These are phyloP conservation scores for Anniella stebbinsi DNA, from an alignment of 2,797 vertebrate species.

Conservation along the genomic window DNA sequence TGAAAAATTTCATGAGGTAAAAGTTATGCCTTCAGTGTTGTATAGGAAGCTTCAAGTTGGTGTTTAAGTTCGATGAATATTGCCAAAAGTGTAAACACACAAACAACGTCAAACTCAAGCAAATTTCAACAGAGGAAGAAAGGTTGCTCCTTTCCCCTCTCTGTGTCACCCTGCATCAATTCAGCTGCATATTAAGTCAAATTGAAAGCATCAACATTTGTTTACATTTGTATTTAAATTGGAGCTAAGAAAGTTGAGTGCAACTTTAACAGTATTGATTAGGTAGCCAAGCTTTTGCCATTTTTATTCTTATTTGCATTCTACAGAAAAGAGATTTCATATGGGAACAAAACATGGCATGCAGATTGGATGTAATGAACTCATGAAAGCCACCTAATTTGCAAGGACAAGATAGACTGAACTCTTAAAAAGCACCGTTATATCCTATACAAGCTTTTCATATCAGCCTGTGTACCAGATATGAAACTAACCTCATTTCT, in stretches of 20 bases:
- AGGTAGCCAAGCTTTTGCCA: background rate
- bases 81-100: background rate
- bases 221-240: background rate
- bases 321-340: background rate
- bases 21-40: background rate
- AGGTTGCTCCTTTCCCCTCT: background rate
- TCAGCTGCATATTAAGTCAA: background rate
- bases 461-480: background rate
- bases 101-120: background rate
- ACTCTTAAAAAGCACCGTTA: background rate
- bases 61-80: background rate
- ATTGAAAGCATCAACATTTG: background rate
- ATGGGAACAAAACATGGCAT: background rate
- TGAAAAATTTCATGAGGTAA: constrained; percentile 1
- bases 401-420: background rate
- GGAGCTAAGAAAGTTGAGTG: background rate
- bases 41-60: constrained; percentile 13
- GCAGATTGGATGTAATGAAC: background rate
- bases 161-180: background rate
- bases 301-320: background rate
- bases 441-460: background rate
- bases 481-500: background rate
- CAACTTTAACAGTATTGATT: background rate
- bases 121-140: background rate
- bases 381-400: background rate